Conservation (phyloP, 1,140 invertebrate genomes). For the Lasioglossum baleicum region DNA sequence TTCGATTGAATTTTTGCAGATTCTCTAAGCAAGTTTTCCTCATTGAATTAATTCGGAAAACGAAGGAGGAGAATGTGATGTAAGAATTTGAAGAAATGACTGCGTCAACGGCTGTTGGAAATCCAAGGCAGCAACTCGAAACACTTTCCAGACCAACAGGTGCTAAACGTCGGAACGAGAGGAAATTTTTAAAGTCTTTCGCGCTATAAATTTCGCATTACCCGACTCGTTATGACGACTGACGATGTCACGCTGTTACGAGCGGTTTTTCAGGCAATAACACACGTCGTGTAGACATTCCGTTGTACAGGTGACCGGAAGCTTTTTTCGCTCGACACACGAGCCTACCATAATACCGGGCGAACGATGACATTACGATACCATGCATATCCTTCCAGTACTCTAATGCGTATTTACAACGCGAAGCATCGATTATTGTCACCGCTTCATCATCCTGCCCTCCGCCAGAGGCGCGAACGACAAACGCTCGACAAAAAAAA, state of each 20-base stretch:
- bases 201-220: constrained; percentile 41
- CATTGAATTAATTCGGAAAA: too few species aligned
- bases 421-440: background rate
- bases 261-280: constrained; percentile 12
- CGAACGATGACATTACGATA: constrained; percentile 41
- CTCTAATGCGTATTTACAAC: constrained; percentile 21
- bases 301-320: constrained; percentile 28
- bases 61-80: too few species aligned
- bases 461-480: background rate
- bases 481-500: background rate
- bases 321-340: constrained; percentile 16
- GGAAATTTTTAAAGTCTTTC: constrained; percentile 39
- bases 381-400: background rate
- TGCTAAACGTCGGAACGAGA: constrained; percentile 2
- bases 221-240: constrained; percentile 27
- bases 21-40: too few species aligned
- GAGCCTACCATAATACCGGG: constrained; percentile 6
- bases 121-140: background rate
- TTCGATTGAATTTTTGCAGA: too few species aligned
- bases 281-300: background rate
- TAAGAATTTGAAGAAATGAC: too few species aligned
- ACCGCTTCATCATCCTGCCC: background rate
- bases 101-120: too few species aligned
- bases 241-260: constrained; percentile 24
- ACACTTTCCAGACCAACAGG: constrained; percentile 17